Evolutionary conservation across 2,888 invertebrate species (phyloP).

Genomic region (Ephialtes manifestator): DNA sequence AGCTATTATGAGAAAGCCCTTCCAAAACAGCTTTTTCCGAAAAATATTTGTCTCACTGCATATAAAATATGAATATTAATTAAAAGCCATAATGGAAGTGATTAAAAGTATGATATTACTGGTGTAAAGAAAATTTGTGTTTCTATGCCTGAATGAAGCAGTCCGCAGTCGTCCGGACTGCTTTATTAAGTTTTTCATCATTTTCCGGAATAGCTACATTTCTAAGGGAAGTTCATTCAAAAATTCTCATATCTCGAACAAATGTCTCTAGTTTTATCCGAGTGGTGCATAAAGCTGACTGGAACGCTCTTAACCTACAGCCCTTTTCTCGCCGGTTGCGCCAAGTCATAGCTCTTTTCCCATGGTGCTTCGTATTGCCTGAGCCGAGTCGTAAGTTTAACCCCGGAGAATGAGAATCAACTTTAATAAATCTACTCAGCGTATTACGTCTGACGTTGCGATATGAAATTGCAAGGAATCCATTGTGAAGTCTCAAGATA

Average conservation of each 20-base stretch:
- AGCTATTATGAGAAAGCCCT: neutral
- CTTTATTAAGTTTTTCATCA: slow-evolving; percentile 35
- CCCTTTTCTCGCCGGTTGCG: slow-evolving; percentile 30
- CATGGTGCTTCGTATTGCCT: slow-evolving; percentile 17
- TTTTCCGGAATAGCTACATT: neutral
- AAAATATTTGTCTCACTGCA: neutral
- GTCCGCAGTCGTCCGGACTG: neutral
- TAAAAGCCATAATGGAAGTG: neutral
- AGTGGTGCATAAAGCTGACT: slow-evolving; percentile 18
- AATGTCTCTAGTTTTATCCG: slow-evolving; percentile 35
- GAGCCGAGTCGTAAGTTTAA: slow-evolving; percentile 25
- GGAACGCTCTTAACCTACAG: neutral
- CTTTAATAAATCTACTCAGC: slow-evolving; percentile 38
- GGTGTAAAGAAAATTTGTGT: neutral
- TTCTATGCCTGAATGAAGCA: neutral
- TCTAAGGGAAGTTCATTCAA: neutral
- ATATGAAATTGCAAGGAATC: slow-evolving; percentile 41
- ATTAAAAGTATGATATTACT: neutral
- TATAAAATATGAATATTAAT: neutral
- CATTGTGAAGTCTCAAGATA: slow-evolving; percentile 19
- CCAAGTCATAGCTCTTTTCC: neutral
- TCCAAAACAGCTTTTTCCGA: too few relatives aligned
- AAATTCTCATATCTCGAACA: slow-evolving; percentile 36
- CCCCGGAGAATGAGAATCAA: slow-evolving; percentile 24
- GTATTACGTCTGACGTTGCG: slow-evolving; percentile 39